Evolutionary conservation across 2,113 vertebrate species (phyloP), one percentile per base, ranked within the genome.

Genomic region (Pachycephala philippinensis): DNA sequence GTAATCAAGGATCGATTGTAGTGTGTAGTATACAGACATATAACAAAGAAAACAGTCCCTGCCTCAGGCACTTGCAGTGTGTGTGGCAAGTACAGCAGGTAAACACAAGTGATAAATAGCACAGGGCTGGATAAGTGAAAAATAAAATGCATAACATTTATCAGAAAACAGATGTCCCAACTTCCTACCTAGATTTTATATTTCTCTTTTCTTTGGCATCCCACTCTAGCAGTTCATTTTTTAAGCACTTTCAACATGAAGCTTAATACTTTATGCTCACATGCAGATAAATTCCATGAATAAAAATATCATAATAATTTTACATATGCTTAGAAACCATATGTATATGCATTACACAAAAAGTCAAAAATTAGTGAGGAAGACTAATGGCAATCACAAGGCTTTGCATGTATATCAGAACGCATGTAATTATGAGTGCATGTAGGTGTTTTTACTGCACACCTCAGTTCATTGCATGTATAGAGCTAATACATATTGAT

Each of bases 41-140:
- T 63, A 94, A 93, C 54, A 95, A 85, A 97, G 66, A 66, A 93
- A 94, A 83, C 71, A 66, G 82, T 68, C 59, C 79, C 78, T 93
- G 87, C 90, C 87, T 95, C 87, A 77, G 75, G 93, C 75, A 74
- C 45, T 63, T 33, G 5, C 60, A 90, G 52, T 70, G 68, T 70
- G 47, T 87, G 84, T 18, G 7, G 71, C 37, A 79, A 91, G 59
- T 63, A 57, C n/a, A 85, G 66, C 70, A 89, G 61, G 81, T 93
- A 94, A 93, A 91, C 50, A 86, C 50, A 72, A 77, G 27, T 77
- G 87, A 95, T 77, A 91, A 92, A 95, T 49, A 65, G 22, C 33
- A 80, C n/a, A 28, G 27, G 44, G 27, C 12, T 84, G 40, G 42
- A 74, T 78, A 68, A 94, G 52, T 56, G 76, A 83, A 94, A 95